Evolutionary conservation across 2,888 invertebrate species (phyloP).

Genomic region (Tenodera sinensis): DNA sequence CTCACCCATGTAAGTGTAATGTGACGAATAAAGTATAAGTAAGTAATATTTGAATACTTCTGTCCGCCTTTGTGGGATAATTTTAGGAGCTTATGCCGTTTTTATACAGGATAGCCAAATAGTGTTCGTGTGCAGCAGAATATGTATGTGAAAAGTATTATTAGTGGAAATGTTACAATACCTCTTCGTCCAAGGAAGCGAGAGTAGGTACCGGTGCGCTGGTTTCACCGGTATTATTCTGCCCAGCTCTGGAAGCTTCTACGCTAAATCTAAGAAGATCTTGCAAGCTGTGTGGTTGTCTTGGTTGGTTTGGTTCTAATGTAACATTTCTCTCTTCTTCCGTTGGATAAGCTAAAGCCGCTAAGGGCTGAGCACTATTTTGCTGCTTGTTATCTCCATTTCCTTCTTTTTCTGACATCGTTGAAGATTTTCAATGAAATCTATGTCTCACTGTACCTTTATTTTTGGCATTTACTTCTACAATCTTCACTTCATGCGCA

Average conservation of each 20-base stretch:
- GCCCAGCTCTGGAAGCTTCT: conserved; percentile 49
- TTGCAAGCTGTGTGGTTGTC: conserved; percentile 45
- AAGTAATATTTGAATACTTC: too few species aligned
- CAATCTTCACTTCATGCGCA: too few species aligned
- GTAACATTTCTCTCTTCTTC: conserved; percentile 11
- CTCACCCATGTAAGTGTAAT: too few species aligned
- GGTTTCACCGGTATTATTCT: conserved; percentile 51
- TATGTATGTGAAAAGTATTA: too few species aligned
- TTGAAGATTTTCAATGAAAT: too few species aligned
- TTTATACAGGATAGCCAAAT: too few species aligned
- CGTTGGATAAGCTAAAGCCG: neutral
- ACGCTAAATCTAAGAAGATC: conserved; percentile 67
- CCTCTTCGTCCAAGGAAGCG: conserved; percentile 60
- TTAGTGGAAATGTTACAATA: conserved; percentile 37
- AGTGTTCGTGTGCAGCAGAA: too few species aligned
- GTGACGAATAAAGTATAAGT: too few species aligned
- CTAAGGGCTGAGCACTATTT: neutral
- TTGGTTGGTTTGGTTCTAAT: conserved; percentile 26
- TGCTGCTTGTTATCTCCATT: neutral
- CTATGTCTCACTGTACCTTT: too few species aligned
- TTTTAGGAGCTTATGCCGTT: too few species aligned
- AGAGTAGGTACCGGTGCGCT: conserved; percentile 51
- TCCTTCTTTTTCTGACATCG: neutral
- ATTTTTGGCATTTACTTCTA: too few species aligned
- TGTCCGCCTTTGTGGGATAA: too few species aligned